phyloP scores from a whole-genome alignment of 2,888 invertebrate species.

The Tenodera sinensis region DNA sequence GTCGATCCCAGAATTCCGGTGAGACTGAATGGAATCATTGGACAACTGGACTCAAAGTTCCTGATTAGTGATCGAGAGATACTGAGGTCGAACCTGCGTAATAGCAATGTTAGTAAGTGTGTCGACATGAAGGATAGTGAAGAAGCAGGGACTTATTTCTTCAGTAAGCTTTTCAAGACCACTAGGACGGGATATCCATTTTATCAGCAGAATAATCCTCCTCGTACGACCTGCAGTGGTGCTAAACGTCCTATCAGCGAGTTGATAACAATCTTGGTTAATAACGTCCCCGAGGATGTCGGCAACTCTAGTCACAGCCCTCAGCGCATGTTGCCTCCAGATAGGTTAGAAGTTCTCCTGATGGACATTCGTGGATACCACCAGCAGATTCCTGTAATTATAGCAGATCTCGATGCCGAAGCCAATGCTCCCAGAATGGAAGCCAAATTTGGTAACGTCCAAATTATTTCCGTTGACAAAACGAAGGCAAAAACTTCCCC shows the following conservation, averaged over 20 bases:
- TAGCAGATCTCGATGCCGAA: slow-evolving; percentile 12
- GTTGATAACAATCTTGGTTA: slow-evolving; percentile 24
- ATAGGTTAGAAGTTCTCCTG: slow-evolving; percentile 22
- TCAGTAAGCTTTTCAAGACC: slow-evolving; percentile 21
- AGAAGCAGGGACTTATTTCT: slow-evolving; percentile 20
- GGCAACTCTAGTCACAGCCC: no score
- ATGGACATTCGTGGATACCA: slow-evolving; percentile 26
- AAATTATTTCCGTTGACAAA: no score
- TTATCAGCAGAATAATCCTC: slow-evolving; percentile 29
- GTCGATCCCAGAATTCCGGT: slow-evolving; percentile 21
- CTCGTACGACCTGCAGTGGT: slow-evolving; percentile 3
- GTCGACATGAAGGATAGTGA: neutral
- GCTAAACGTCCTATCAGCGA: slow-evolving; percentile 27
- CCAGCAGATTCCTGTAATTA: slow-evolving; percentile 17
- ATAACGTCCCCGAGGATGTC: slow-evolving; percentile 10
- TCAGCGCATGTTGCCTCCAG: neutral
- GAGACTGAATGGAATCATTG: slow-evolving; percentile 27
- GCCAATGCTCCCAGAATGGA: neutral
- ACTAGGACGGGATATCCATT: slow-evolving; percentile 29
- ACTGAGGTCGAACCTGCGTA: neutral
- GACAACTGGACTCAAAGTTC: slow-evolving; percentile 29
- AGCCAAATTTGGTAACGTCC: no score
- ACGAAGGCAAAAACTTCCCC: no score
- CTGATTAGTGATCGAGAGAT: slow-evolving; percentile 18
- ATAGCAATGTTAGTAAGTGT: neutral